These are phyloP conservation scores for Machimus atricapillus DNA, from an alignment of 2,888 invertebrate genomes.

Conservation along the genomic window DNA sequence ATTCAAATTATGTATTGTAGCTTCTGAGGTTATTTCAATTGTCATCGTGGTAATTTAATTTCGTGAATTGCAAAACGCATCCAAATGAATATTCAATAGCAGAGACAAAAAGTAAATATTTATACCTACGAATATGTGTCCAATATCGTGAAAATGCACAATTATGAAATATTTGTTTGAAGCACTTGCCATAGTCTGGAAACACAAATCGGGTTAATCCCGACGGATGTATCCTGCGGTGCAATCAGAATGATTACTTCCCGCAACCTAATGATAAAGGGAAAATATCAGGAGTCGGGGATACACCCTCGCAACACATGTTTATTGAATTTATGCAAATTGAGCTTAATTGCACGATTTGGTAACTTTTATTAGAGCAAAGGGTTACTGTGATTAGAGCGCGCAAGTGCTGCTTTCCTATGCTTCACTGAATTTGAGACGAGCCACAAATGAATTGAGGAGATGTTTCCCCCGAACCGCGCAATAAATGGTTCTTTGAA, in stretches of 20 bases:
- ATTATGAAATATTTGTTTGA: constrained; percentile 7
- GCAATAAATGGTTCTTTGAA: background rate
- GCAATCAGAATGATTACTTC: background rate
- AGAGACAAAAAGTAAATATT: background rate
- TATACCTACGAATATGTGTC: background rate
- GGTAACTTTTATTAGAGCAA: background rate
- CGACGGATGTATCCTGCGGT: background rate
- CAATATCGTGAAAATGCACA: background rate
- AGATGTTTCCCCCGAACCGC: background rate
- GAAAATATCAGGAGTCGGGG: background rate
- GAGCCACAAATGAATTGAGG: background rate
- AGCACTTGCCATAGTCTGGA: background rate
- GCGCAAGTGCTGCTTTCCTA: background rate
- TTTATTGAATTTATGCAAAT: constrained; percentile 11
- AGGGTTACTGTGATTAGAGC: background rate
- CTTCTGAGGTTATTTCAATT: background rate
- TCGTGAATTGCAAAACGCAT: background rate
- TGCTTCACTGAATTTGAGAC: background rate
- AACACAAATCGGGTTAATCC: background rate
- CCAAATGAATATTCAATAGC: background rate
- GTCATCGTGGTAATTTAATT: background rate
- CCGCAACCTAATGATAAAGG: background rate
- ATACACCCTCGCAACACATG: background rate
- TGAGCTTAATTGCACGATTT: background rate
- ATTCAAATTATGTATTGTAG: background rate